Evolutionary conservation across 2,797 vertebrate species (phyloP), one percentile per base, ranked within the genome.

Genomic region (Crenichthys baileyi): DNA sequence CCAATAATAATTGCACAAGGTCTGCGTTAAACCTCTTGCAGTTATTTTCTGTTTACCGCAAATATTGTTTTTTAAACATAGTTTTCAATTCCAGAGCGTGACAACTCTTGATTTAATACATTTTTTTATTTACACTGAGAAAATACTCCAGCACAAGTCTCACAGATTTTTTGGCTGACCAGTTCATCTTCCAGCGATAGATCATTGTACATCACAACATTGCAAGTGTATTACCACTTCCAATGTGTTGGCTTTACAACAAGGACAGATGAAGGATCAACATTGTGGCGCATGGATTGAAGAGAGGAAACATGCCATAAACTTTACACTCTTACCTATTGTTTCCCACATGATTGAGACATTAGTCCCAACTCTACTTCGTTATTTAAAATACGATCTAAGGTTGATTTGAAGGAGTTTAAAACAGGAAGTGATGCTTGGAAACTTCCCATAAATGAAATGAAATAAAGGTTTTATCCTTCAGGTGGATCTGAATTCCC

Each of bases 401-500:
- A 65, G 56, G 53, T 60, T 56, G 80, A 74, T 70, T 41, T 8
- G 71, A 61, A 61, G 11, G 72, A 26, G 65, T 50, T 67, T 44
- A 60, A 82, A 74, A 15, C 2, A 0, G 51, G 41, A 84, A 51
- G 48, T 73, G 68, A 72, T 78, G 75, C 70, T 65, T 75, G 74
- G 82, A 68, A 71, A 63, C 31, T 24, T 53, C 75, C 7, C 36
- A 26, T 9, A 56, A 31, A 71, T 72, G 70, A 79, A 61, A 73
- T 73, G 50, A 78, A 61, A 73, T 73, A 50, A 78, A 80, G 76
- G 70, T 88, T 73, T 80, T 63, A 72, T 77, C 41, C 46, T 50
- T 80, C 48, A 80, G 78, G 79, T 88, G 77, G 53, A 60, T 50
- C 72, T 72, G 63, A 71, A 77, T 83, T 73, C 46, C 79, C 53